phyloP scores from a whole-genome alignment of 2,113 vertebrate species.

The Canis aureus region DNA sequence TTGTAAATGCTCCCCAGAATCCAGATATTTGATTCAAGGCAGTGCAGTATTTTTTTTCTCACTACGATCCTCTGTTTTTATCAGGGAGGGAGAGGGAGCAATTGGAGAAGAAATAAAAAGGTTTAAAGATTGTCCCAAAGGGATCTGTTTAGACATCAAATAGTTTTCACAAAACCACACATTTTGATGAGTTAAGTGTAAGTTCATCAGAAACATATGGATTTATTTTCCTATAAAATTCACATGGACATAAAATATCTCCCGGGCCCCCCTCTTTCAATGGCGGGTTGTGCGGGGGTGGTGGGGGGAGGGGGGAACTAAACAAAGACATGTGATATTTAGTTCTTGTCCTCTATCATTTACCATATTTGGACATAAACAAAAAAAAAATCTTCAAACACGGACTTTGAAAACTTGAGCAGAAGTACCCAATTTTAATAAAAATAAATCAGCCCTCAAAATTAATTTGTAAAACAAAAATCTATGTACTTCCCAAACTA shows the following conservation, averaged over 20 bases:
- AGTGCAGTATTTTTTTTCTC: neutral
- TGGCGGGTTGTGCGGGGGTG: neutral
- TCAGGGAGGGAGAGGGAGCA: neutral
- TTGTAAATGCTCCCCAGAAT: conserved; percentile 32
- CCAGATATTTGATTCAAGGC: conserved; percentile 10
- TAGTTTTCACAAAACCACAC: conserved; percentile 61
- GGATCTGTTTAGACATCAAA: conserved; percentile 67
- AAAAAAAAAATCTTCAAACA: conserved; percentile 11
- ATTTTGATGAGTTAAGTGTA: conserved; percentile 71
- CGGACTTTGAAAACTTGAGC: conserved; percentile 12
- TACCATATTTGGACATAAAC: neutral
- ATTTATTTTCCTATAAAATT: conserved; percentile 69
- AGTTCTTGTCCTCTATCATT: neutral
- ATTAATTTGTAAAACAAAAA: conserved; percentile 34
- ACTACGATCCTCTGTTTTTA: conserved; percentile 38
- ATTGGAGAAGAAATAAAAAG: neutral
- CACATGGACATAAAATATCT: conserved; percentile 58
- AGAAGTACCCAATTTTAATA: conserved; percentile 50
- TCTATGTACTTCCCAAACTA: neutral
- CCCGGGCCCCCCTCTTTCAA: neutral
- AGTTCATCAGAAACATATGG: conserved; percentile 70
- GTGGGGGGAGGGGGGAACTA: neutral
- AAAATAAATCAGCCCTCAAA: conserved; percentile 52
- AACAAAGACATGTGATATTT: neutral
- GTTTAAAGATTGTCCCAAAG: conserved; percentile 67